A percentile compares a stretch with the other conserved stretches of the same genome.
Evolutionary conservation across 2,888 invertebrate genomes (phyloP).

Genomic region (Acrocyrtus sp.): DNA sequence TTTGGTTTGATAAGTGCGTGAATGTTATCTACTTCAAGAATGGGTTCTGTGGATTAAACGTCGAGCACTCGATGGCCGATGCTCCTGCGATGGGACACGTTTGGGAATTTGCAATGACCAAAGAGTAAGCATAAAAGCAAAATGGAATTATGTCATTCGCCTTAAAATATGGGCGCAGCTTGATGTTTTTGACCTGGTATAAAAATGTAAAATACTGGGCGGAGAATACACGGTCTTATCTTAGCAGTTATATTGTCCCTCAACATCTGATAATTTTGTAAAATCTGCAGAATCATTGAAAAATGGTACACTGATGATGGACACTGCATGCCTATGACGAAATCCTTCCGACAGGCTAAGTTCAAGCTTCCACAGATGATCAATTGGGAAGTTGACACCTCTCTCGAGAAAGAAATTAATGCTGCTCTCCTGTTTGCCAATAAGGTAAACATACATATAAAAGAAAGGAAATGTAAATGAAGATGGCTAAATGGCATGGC

Average conservation of each 20-base stretch:
- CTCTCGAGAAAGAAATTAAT: conserved; percentile 64
- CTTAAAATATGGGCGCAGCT: conserved; percentile 9
- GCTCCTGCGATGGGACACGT: conserved; percentile 69
- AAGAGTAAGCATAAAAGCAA: conserved; percentile 66
- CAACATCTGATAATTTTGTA: neutral
- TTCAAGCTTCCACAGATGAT: conserved; percentile 64
- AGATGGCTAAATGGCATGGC: neutral
- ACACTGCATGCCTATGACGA: conserved; percentile 65
- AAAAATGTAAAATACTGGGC: too few relatives aligned
- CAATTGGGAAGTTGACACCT: conserved; percentile 66
- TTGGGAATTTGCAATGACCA: conserved; percentile 67
- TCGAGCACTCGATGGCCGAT: conserved; percentile 68
- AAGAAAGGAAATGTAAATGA: neutral
- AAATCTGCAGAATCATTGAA: conserved; percentile 64
- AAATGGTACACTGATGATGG: conserved; percentile 66
- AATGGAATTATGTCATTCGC: neutral
- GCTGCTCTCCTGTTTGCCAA: conserved; percentile 64
- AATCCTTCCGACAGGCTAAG: conserved; percentile 64
- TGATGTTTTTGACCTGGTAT: too few relatives aligned
- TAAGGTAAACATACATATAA: conserved; percentile 54
- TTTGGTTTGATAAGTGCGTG: conserved; percentile 69
- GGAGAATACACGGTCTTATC: neutral
- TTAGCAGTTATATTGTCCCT: neutral
- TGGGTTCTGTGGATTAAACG: conserved; percentile 68
- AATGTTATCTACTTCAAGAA: conserved; percentile 67